Evolutionary conservation across 2,113 vertebrate genomes (phyloP), one percentile per base, ranked within the genome.

Genomic region (Clarias batrachus): DNA sequence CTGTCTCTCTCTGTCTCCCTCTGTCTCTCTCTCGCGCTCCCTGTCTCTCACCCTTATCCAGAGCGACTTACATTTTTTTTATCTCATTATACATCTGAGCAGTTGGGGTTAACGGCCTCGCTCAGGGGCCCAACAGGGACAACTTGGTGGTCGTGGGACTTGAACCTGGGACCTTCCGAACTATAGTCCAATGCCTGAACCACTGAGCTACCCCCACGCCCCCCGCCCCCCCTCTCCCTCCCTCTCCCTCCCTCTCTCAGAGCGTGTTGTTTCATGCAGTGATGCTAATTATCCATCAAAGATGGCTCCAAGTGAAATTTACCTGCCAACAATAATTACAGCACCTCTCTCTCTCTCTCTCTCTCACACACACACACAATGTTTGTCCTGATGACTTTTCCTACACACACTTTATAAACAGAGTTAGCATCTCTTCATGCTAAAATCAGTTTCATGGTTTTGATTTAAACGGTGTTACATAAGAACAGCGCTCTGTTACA

Each of bases 281-380:
- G 77, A 30, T 87, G 10, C 62, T 83, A 89, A 92, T 91, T 89
- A 91, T 88, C 80, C 57, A 27, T 87, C 89, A 85, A 78, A 87
- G 48, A 89, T 63, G 83, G 81, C 88, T 88, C 85, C 37, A 54
- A 85, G 88, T 91, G 82, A 93, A 91, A 90, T 85, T 82, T 14
- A 65, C 68, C 84, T 82, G 79, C 90, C 87, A 86, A 91, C 85
- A 90, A 86, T 91, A 91, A 92, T 91, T 91, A 89, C 83, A 80
- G 85, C 79, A 85, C 54, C 74, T 63, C 78, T 87, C 71, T 74
- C 48, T 85, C n/a, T 70, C 77, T 79, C 27, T 30, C 56, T 82
- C 70, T 73, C 82, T 21, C 57, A 13, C 73, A n/a, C 33, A 21
- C 79, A 16, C 80, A 52, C 27, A 10, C 30, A 16, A 0, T 81